phyloP scores from a whole-genome alignment of 2,888 invertebrate species.

The Philhelius pedissequus region DNA sequence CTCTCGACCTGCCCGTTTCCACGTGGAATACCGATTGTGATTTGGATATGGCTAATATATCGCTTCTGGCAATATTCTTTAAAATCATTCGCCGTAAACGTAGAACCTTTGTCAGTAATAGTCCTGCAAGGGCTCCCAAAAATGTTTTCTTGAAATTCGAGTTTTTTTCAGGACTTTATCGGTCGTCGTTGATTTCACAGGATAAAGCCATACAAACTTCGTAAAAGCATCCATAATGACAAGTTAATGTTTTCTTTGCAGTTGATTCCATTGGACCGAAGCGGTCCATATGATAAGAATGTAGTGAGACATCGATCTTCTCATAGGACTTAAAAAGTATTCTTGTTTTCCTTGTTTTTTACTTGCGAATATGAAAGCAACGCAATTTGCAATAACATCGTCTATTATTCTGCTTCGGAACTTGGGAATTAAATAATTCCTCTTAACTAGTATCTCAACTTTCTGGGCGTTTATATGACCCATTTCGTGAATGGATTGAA shows the following conservation, averaged over 20 bases:
- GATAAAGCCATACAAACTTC: not conserved
- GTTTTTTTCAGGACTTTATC: not conserved
- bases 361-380: slow-evolving; percentile 22
- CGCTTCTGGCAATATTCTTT: not conserved
- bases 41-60: not conserved
- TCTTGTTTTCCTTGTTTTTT: slow-evolving; percentile 72
- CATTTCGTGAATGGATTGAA: not conserved
- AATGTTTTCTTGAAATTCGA: not conserved
- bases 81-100: not conserved
- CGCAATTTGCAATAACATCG: slow-evolving; percentile 21
- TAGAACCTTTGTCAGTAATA: not conserved
- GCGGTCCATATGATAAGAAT: slow-evolving; percentile 73
- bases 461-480: slow-evolving; percentile 13
- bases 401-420: not conserved
- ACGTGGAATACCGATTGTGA: not conserved
- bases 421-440: not conserved
- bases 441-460: not conserved
- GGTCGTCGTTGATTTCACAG: not conserved
- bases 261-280: slow-evolving; percentile 34
- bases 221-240: not conserved
- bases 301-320: slow-evolving; percentile 71
- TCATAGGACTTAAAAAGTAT: slow-evolving; percentile 71
- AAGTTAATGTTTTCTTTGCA: not conserved
- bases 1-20: not conserved
- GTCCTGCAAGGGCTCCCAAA: not conserved